Percentiles rank a stretch among this genome's conserved stretches.
These are phyloP conservation scores for Eulemur coronatus DNA, from an alignment of 2,797 vertebrate species.

Conservation along the genomic window DNA sequence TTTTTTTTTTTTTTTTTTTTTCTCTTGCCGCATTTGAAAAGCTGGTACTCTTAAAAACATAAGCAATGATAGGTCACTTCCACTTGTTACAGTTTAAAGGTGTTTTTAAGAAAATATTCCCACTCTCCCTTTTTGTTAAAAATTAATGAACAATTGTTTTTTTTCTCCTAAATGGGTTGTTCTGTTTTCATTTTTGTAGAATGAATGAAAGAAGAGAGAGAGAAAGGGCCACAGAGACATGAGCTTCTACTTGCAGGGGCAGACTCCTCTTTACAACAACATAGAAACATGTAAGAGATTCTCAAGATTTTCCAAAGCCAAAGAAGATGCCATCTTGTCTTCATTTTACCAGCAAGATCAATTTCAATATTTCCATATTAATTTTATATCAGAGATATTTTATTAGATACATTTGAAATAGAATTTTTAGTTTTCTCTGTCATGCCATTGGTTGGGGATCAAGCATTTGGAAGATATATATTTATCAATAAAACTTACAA, in stretches of 20 bases:
- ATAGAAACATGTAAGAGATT: background rate
- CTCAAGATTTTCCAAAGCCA: background rate
- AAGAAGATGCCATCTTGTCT: background rate
- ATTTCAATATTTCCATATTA: background rate
- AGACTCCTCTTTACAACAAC: background rate
- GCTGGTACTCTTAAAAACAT: background rate
- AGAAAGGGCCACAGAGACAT: background rate
- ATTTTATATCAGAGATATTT: background rate
- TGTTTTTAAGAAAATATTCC: background rate
- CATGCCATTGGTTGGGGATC: background rate
- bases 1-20: background rate
- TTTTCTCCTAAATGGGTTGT: background rate
- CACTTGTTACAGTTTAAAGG: background rate
- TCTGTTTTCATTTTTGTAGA: background rate
- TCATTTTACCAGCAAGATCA: background rate
- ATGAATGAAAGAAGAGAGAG: background rate
- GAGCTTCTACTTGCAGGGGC: background rate
- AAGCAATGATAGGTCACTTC: background rate
- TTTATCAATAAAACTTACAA: background rate
- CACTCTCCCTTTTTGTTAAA: background rate
- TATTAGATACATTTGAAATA: background rate
- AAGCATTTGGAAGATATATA: background rate
- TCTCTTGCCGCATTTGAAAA: background rate
- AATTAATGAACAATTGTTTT: background rate
- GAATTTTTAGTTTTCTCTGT: background rate